Evolutionary conservation across 2,113 vertebrate genomes (phyloP).

Genomic region (Rhinoptilus africanus): DNA sequence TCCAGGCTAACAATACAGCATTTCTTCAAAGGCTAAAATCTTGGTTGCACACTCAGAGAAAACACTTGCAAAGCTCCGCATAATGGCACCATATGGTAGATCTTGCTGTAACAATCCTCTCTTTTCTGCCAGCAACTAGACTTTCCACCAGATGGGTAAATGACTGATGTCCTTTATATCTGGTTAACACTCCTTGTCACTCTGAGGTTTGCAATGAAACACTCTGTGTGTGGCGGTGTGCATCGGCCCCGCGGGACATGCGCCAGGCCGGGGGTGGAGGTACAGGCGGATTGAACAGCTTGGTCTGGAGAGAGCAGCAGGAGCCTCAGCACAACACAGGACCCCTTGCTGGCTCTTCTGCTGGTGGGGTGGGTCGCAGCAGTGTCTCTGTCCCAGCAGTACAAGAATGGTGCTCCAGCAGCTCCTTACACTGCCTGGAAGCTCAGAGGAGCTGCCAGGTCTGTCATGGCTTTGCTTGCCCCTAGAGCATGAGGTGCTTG

Average conservation of each 20-base stretch:
- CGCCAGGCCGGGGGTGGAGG: background rate
- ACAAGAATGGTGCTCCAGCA: fast-evolving
- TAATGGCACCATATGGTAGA: slow-evolving; percentile 58
- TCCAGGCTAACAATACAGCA: slow-evolving; percentile 15
- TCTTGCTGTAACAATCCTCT: slow-evolving; percentile 41
- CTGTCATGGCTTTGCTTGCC: background rate
- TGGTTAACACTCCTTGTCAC: slow-evolving; percentile 41
- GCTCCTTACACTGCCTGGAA: background rate
- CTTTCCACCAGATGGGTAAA: slow-evolving; percentile 36
- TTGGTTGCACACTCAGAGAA: slow-evolving; percentile 26
- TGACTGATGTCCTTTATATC: slow-evolving; percentile 47
- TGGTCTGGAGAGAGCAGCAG: background rate
- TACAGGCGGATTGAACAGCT: background rate
- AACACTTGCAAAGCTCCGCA: slow-evolving; percentile 38
- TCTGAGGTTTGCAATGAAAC: background rate
- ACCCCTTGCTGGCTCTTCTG: background rate
- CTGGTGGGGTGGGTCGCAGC: background rate
- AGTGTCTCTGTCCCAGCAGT: background rate
- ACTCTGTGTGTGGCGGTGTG: slow-evolving; percentile 9
- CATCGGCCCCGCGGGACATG: fast-evolving
- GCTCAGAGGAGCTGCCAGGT: background rate
- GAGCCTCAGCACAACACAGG: background rate
- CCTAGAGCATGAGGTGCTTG: background rate
- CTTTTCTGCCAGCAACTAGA: slow-evolving; percentile 20
- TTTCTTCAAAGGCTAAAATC: slow-evolving; percentile 51